Evolutionary conservation across 2,888 invertebrate genomes (phyloP), one percentile per base, ranked within the genome.

Genomic region (Rutpela maculata): DNA sequence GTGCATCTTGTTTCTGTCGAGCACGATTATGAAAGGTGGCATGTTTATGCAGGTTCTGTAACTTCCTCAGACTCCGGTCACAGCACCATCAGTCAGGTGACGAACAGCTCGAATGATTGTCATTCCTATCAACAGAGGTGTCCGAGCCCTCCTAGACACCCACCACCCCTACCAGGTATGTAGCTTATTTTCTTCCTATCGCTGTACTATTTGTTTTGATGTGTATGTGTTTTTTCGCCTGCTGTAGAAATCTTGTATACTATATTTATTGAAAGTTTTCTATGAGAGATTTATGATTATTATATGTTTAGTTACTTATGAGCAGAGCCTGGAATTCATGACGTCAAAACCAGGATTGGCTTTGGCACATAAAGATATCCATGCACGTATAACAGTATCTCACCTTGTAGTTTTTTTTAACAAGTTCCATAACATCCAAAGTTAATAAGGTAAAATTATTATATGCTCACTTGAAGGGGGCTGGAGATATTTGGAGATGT

Each of bases 41-140:
- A 87, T 87, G 87, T 83, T 81, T 82, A 84, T 85, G 86, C 89
- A 93, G 96, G 96, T 90, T 97, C 97, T 85, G 95, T 96, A 87
- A 97, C 97, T 85, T 97, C 97, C 86, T 97, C 96, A 90, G 97
- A 96, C 91, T 96, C 96, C 88, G 96, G 96, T 87, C 96, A 96
- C 91, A 95, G 96, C 86, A 95, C 95, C 85, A 92, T 92, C 88
- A 92, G 92, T 85, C 92, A 92, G 86, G 91, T 92, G 89, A 92
- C 92, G 81, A 91, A 90, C 77, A 90, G 91, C 83, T 90, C 91
- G 75, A 89, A 90, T 84, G 91, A 90, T 82, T 90, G 90, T 86
- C 84, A 83, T 77, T 88, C 87, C 83, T 82, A 86, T 74, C 89
- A 89, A 82, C 89, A 87, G 81, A 84, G 89, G 74, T 88, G 89